Percentiles rank a stretch among this genome's conserved stretches.
These are phyloP conservation scores for Phaonia tiefii DNA, from an alignment of 2,888 invertebrate genomes.

Conservation along the genomic window DNA sequence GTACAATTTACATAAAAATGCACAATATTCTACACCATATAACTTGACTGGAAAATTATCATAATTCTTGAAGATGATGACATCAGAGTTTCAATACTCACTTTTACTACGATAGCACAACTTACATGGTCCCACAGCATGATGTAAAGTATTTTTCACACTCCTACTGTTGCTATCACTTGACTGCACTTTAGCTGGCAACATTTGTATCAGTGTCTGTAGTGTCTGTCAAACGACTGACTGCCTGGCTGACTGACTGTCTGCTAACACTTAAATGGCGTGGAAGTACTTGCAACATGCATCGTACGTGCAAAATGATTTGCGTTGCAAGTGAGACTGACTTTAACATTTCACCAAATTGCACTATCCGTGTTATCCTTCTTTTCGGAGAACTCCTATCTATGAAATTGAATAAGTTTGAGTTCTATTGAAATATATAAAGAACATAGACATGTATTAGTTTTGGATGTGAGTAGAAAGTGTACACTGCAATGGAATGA, in stretches of 20 bases:
- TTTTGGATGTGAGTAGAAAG: too few relatives aligned
- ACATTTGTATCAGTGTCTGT: conserved; percentile 43
- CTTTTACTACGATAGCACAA: conserved; percentile 25
- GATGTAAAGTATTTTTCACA: conserved; percentile 79
- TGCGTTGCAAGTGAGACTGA: neutral
- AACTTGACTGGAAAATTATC: too few relatives aligned
- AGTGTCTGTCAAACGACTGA: neutral
- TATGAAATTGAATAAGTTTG: neutral
- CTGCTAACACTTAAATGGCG: neutral
- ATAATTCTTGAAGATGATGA: too few relatives aligned
- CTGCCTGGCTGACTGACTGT: neutral
- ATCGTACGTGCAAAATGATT: neutral
- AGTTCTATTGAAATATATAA: conserved; percentile 3
- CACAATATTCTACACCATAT: too few relatives aligned
- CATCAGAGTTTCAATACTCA: too few relatives aligned
- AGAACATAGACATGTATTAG: too few relatives aligned
- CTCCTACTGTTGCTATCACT: conserved; percentile 45
- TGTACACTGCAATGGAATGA: too few relatives aligned
- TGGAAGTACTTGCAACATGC: neutral
- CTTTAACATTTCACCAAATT: neutral
- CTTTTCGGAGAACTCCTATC: neutral
- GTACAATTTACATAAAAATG: too few relatives aligned
- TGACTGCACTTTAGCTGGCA: conserved; percentile 67
- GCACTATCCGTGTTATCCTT: neutral
- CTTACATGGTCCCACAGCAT: conserved; percentile 81